These are phyloP conservation scores for Melinaea menophilus DNA, from an alignment of 2,888 invertebrate genomes.

Conservation along the genomic window DNA sequence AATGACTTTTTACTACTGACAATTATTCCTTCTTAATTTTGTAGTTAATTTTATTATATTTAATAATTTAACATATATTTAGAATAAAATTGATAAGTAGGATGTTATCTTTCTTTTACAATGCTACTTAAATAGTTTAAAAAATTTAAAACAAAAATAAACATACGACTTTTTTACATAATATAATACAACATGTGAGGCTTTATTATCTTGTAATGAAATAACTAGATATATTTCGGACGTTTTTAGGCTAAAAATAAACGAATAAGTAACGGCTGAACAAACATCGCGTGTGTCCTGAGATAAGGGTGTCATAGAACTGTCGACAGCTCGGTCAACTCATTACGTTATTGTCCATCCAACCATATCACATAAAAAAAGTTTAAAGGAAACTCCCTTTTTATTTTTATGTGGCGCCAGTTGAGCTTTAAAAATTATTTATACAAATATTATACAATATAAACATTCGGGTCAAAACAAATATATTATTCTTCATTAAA, in stretches of 20 bases:
- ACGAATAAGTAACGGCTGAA: slow-evolving; percentile 32
- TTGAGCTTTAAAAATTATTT: not conserved
- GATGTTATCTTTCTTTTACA: too few species aligned
- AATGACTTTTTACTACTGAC: too few species aligned
- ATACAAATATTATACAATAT: not conserved
- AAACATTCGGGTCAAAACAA: slow-evolving; percentile 1
- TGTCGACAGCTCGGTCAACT: slow-evolving; percentile 62
- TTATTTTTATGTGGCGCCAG: slow-evolving; percentile 7
- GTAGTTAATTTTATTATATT: too few species aligned
- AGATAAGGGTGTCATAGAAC: slow-evolving; percentile 73
- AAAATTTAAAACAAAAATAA: too few species aligned
- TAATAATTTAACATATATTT: too few species aligned
- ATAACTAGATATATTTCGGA: slow-evolving; percentile 2
- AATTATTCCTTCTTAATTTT: too few species aligned
- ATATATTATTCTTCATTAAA: not conserved
- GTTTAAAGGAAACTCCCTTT: slow-evolving; percentile 26
- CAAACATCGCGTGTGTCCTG: slow-evolving; percentile 62
- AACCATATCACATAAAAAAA: slow-evolving; percentile 50
- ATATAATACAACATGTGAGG: not conserved
- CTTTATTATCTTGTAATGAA: slow-evolving; percentile 5
- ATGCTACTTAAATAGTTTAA: too few species aligned
- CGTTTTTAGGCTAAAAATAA: not conserved
- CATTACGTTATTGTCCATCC: slow-evolving; percentile 71
- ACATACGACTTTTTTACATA: too few species aligned
- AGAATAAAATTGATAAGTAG: too few species aligned